Conservation (phyloP, 2,888 invertebrate genomes). For the Drosophila koepferae region DNA sequence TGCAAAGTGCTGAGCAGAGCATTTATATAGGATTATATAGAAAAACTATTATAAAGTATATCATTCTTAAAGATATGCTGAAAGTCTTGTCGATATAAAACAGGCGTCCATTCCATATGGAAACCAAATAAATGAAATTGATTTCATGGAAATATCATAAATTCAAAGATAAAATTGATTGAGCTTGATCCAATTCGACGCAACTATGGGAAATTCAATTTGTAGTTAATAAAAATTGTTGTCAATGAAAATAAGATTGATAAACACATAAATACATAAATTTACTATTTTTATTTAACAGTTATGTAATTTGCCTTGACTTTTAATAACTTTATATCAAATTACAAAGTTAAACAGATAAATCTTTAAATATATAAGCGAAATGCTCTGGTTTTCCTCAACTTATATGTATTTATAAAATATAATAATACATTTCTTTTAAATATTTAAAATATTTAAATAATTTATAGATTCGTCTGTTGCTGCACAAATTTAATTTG, state of each 20-base stretch:
- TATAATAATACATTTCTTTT: too few relatives aligned
- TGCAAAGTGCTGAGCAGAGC: slow-evolving; percentile 42
- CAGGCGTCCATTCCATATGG: not conserved
- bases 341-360: too few relatives aligned
- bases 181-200: too few relatives aligned
- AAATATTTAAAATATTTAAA: not conserved
- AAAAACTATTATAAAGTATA: slow-evolving; percentile 2
- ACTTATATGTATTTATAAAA: too few relatives aligned
- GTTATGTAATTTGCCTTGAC: not conserved
- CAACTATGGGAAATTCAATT: not conserved
- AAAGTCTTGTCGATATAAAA: not conserved
- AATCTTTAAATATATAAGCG: too few relatives aligned
- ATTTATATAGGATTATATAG: not conserved
- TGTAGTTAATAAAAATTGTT: not conserved
- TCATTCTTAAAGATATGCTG: slow-evolving; percentile 9
- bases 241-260: not conserved
- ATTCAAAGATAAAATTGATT: not conserved
- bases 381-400: too few relatives aligned
- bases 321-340: too few relatives aligned
- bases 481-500: not conserved
- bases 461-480: slow-evolving; percentile 46
- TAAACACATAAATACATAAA: not conserved
- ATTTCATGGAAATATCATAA: not conserved
- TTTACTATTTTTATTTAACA: not conserved
- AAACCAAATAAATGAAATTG: not conserved